Conservation (phyloP, 1,140 invertebrate species). For the Trigoniulus corallinus region DNA sequence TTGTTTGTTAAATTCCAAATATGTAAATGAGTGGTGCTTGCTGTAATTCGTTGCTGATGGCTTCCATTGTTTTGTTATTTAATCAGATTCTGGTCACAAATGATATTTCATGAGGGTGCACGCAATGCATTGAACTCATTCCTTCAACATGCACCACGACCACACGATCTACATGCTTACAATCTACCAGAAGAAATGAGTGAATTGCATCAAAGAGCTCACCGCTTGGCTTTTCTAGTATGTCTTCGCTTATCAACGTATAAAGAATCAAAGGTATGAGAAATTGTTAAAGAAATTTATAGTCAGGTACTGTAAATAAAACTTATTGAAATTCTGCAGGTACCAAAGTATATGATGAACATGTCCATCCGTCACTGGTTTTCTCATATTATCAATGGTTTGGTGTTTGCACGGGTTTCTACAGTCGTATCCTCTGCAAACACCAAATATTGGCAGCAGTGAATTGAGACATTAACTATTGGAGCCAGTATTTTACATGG, state of each 20-base stretch:
- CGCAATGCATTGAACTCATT: background rate
- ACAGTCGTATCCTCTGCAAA: no score
- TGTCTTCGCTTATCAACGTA: background rate
- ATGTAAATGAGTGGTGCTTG: no score
- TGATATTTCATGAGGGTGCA: background rate
- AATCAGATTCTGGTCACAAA: background rate
- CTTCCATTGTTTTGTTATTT: no score
- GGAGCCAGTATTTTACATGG: no score
- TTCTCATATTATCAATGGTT: no score
- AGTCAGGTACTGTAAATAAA: background rate
- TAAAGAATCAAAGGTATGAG: background rate
- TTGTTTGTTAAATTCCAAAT: no score
- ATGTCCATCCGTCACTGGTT: no score
- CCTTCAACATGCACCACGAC: background rate
- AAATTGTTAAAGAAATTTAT: background rate
- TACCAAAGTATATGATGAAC: background rate
- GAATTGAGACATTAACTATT: no score
- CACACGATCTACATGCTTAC: background rate
- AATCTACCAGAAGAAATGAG: background rate
- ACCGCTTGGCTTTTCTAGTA: background rate
- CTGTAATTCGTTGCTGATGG: no score
- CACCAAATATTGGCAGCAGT: no score
- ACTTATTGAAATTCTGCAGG: background rate
- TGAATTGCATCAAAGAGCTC: background rate
- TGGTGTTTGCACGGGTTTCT: no score